Evolutionary conservation across 2,113 vertebrate species (phyloP).

Genomic region (Canis aureus): DNA sequence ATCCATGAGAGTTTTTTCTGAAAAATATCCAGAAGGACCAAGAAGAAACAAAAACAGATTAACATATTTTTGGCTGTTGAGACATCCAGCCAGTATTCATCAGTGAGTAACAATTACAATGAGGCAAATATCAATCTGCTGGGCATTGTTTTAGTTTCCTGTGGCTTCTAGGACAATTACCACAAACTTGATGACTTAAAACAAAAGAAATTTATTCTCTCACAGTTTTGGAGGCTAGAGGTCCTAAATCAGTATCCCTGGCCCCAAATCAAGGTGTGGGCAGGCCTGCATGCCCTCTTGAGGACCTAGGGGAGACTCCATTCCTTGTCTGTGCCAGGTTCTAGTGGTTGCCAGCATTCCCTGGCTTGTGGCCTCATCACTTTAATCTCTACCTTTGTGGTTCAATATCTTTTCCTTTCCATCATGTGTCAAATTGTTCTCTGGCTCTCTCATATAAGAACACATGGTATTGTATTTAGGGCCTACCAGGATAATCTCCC

Average conservation of each 20-base stretch:
- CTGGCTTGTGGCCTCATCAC: not conserved
- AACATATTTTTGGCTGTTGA: not conserved
- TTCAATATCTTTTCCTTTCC: not conserved
- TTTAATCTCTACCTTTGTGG: not conserved
- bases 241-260: not conserved
- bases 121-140: not conserved
- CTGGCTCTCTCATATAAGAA: not conserved
- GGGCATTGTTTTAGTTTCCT: not conserved
- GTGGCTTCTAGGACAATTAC: not conserved
- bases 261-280: not conserved
- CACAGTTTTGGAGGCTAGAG: not conserved
- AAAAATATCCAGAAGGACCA: not conserved
- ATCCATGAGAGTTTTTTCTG: not conserved
- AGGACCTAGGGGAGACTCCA: not conserved
- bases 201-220: not conserved
- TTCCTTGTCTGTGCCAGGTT: not conserved
- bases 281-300: not conserved
- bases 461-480: not conserved
- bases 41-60: not conserved
- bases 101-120: not conserved
- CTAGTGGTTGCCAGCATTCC: rapidly evolving
- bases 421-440: not conserved
- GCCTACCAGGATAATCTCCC: not conserved
- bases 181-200: not conserved
- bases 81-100: not conserved